Conservation (phyloP, 2,797 vertebrate species). For the Spizella passerina region DNA sequence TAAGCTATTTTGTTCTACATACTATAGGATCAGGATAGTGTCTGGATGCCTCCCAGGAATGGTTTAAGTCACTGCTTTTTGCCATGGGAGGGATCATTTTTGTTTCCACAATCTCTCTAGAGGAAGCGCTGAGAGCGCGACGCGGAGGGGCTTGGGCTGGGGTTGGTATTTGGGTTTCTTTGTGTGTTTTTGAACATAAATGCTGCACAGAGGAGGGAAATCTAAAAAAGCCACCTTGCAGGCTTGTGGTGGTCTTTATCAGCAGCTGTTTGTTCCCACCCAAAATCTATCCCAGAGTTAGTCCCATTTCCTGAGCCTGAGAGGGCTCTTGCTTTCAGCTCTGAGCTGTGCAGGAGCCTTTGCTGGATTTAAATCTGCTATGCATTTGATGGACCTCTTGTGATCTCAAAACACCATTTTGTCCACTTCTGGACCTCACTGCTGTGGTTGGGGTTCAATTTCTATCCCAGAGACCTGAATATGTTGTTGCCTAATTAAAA, state of each 20-base stretch:
- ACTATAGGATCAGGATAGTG: neutral
- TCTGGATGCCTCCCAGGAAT: constrained; percentile 11
- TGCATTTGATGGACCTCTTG: neutral
- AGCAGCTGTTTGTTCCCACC: neutral
- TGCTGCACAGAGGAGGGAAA: neutral
- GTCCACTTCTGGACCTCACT: neutral
- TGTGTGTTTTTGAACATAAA: neutral
- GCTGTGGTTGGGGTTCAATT: neutral
- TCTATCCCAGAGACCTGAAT: neutral
- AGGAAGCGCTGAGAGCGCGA: neutral
- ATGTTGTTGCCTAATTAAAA: neutral
- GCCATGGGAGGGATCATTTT: constrained; percentile 12
- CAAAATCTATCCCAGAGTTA: neutral
- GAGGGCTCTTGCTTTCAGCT: neutral
- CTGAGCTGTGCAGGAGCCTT: rapidly evolving
- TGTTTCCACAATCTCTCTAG: neutral
- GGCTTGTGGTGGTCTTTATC: neutral
- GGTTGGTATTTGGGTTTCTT: neutral
- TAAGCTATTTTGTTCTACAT: constrained; percentile 35
- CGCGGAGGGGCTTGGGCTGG: neutral
- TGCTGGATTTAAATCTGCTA: neutral
- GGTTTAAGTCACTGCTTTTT: neutral
- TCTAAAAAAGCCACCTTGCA: neutral
- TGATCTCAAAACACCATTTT: neutral
- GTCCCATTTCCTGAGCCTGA: neutral